These are phyloP conservation scores for Tetragnatha montana DNA, from an alignment of 2,888 invertebrate genomes.

Conservation along the genomic window DNA sequence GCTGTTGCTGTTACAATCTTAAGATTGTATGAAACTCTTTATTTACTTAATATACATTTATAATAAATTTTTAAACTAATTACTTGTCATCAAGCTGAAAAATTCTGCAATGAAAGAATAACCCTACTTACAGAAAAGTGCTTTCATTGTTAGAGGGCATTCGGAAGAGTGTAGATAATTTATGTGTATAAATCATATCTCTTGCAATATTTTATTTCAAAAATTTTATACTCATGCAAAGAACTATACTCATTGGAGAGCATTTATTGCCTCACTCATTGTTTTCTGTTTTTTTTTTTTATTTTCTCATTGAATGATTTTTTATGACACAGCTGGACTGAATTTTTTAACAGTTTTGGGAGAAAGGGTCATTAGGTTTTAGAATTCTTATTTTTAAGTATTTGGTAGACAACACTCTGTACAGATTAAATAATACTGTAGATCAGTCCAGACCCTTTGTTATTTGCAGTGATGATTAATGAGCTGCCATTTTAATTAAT, in stretches of 20 bases:
- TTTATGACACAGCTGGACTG: constrained; percentile 22
- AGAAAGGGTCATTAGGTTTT: constrained; percentile 49
- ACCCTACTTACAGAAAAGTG: no score
- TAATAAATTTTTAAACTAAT: no score
- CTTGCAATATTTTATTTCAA: constrained; percentile 66
- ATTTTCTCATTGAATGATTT: constrained; percentile 26
- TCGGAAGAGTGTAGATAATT: constrained; percentile 66
- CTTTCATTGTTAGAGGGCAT: constrained; percentile 61
- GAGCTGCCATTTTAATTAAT: constrained; percentile 15
- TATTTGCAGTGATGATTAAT: constrained; percentile 23
- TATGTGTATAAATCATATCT: constrained; percentile 60
- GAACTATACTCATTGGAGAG: constrained; percentile 20
- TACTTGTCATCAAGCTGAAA: no score
- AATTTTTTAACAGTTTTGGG: constrained; percentile 10
- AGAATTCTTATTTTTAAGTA: constrained; percentile 55
- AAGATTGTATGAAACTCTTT: no score
- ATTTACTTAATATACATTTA: no score
- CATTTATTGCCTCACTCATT: background rate
- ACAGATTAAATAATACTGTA: constrained; percentile 49
- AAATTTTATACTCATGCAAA: constrained; percentile 47
- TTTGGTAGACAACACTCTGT: constrained; percentile 43
- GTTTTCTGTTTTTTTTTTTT: constrained; percentile 25
- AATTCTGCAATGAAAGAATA: no score
- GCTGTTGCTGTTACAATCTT: no score
- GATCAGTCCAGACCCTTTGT: constrained; percentile 27